Evolutionary conservation across 2,888 invertebrate genomes (phyloP).

Genomic region (Aphidoletes aphidimyza): DNA sequence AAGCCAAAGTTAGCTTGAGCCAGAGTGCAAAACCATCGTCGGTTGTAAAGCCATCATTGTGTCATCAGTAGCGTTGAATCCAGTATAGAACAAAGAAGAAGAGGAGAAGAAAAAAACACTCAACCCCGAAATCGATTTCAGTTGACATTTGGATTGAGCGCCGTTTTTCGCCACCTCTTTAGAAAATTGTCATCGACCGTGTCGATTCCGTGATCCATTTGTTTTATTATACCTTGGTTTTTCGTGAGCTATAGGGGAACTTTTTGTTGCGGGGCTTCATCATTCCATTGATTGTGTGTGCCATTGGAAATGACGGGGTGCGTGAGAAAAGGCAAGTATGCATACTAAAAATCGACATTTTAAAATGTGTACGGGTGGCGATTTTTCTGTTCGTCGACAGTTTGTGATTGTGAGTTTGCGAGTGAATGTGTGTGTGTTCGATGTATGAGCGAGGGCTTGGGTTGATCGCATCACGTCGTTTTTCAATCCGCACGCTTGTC

Average conservation of each 20-base stretch:
- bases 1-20: background rate
- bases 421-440: background rate
- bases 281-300: too few relatives aligned
- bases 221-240: conserved; percentile 32
- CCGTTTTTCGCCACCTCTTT: conserved; percentile 15
- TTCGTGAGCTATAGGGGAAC: background rate
- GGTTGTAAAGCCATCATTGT: conserved; percentile 40
- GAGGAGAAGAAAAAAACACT: too few relatives aligned
- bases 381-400: too few relatives aligned
- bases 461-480: conserved; percentile 48
- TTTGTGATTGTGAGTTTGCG: background rate
- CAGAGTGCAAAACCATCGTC: background rate
- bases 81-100: too few relatives aligned
- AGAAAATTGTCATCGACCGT: conserved; percentile 49
- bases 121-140: conserved; percentile 43
- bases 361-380: conserved; percentile 7
- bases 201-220: conserved; percentile 49
- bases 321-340: too few relatives aligned
- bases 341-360: too few relatives aligned
- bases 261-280: too few relatives aligned
- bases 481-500: conserved; percentile 51
- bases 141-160: conserved; percentile 37
- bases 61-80: conserved; percentile 30
- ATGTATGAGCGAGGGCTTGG: background rate
- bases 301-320: too few relatives aligned